Conservation (phyloP, 2,797 vertebrate species). For the Mastacembelus armatus region DNA sequence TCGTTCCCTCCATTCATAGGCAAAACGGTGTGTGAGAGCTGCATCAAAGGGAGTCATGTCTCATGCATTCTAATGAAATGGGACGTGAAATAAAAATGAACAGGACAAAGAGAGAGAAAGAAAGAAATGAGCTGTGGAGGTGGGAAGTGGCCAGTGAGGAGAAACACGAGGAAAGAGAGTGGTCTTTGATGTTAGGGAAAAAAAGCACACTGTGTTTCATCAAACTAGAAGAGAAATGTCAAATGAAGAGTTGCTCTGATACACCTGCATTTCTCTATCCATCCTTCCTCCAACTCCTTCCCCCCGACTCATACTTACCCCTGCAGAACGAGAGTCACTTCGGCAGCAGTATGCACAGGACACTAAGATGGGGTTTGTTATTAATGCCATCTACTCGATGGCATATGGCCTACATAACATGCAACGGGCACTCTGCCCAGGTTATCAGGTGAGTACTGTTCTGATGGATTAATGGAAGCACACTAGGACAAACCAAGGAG, state of each 20-base stretch:
- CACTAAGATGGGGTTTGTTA: slow-evolving; percentile 99
- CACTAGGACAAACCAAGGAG: slow-evolving; percentile 4
- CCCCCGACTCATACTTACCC: slow-evolving; percentile 5
- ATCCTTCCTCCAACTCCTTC: neutral
- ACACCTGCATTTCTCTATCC: slow-evolving; percentile 22
- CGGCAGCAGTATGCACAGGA: slow-evolving; percentile 96
- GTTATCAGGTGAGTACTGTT: slow-evolving; percentile 79
- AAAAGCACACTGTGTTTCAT: slow-evolving; percentile 24
- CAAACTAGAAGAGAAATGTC: slow-evolving; percentile 30
- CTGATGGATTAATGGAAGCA: slow-evolving; percentile 31
- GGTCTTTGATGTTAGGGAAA: slow-evolving; percentile 65
- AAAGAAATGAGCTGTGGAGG: slow-evolving; percentile 55
- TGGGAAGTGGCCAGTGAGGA: slow-evolving; percentile 47
- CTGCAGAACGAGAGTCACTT: slow-evolving; percentile 86
- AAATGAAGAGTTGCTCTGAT: slow-evolving; percentile 51
- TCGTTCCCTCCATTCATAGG: slow-evolving; percentile 68
- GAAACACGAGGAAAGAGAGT: slow-evolving; percentile 39
- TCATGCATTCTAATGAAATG: slow-evolving; percentile 76
- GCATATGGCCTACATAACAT: slow-evolving; percentile 97
- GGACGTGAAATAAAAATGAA: slow-evolving; percentile 69
- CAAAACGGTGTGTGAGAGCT: slow-evolving; percentile 51
- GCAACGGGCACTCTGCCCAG: slow-evolving; percentile 91
- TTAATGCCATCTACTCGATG: slow-evolving; percentile 99
- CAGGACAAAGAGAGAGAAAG: slow-evolving; percentile 45
- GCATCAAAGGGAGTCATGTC: slow-evolving; percentile 75